Percentiles rank a stretch among this genome's conserved stretches.
Conservation (phyloP, 92 coral and sea anemone genomes). For the Pocillopora grandis region DNA sequence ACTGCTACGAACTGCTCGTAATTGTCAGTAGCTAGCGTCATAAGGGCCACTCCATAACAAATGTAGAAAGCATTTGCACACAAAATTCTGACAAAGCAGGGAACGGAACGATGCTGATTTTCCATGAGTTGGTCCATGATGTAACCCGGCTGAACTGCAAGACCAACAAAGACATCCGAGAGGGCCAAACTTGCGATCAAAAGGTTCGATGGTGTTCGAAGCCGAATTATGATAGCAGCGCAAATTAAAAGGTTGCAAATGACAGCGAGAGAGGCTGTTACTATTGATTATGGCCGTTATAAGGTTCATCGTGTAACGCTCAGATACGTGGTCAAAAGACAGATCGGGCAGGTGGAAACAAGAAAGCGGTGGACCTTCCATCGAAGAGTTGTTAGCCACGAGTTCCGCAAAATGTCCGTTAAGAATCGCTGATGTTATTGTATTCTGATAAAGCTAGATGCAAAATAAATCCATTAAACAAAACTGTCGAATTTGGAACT, state of each 20-base stretch:
- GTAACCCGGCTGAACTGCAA: slow-evolving; percentile 35
- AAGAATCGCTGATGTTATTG: no score
- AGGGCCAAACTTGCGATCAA: slow-evolving; percentile 31
- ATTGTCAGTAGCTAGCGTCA: slow-evolving; percentile 30
- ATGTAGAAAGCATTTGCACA: slow-evolving; percentile 18
- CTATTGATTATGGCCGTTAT: slow-evolving; percentile 30
- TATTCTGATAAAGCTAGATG: no score
- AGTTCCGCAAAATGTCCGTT: neutral
- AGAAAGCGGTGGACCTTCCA: neutral
- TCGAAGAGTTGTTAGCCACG: neutral
- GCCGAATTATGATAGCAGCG: neutral
- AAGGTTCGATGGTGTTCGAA: slow-evolving; percentile 39
- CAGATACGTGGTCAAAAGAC: slow-evolving; percentile 1
- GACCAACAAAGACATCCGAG: slow-evolving; percentile 31
- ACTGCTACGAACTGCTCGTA: slow-evolving; percentile 39
- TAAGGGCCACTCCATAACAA: slow-evolving; percentile 37
- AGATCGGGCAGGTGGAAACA: slow-evolving; percentile 26
- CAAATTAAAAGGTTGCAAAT: slow-evolving; percentile 5
- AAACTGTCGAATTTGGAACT: no score
- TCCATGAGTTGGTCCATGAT: slow-evolving; percentile 28
- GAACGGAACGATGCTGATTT: slow-evolving; percentile 22
- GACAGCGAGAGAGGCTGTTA: slow-evolving; percentile 11
- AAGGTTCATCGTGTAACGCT: slow-evolving; percentile 18
- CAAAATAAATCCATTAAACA: no score
- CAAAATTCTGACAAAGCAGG: slow-evolving; percentile 31